Base-by-base conservation (phyloP, 92 coral and sea anemone genomes). In the Siderastrea radians region DNA sequence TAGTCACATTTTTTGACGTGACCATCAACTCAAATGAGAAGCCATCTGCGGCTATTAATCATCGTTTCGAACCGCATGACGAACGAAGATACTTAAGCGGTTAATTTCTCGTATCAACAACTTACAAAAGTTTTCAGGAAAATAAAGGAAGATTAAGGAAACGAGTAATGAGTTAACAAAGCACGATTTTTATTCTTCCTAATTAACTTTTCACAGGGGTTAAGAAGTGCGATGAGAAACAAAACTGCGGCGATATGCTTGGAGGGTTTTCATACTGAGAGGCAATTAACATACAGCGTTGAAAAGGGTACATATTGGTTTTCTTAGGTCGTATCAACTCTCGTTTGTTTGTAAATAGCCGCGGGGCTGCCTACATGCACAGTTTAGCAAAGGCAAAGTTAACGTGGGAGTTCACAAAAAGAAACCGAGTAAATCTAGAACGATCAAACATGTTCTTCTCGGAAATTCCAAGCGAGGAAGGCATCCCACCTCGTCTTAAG, bases 261-360 rank as follows among this genome's bases (percentile, higher is more conserved):
- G 46, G 61, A 55, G 62, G 54, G 53, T 55, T 68, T 69, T 70
- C 76, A 64, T 51, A 71, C 48, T 11, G 4, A 4, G 70, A 46
- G 26, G 70, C 47, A 53, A 47, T 82, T 69, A 69, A 16, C 45
- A 44, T 1, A 61, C 68, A 67, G n/a, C 9, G 69, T 44, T 57
- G 45, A 49, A 52, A 16, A 1, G 60, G 26, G 86, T 38, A 14
- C 86, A 82, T 70, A 82, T 82, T 82, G 86, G 69, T 48, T 57
- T 69, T 55, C 68, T n/a, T 44, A 68, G 48, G 19, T 55, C 65
- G 68, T 82, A 71, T 55, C 86, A 69, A 52, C 78, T 69, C 38
- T 71, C 49, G 57, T 82, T 82, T 70, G 58, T 82, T 82, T 82
- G 86, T 71, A 58, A 71, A 44, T 69, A 57, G 78, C 86, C 50